A percentile compares a stretch with the other conserved stretches of the same genome.
These are phyloP conservation scores for Crypturellus tataupa DNA, from an alignment of 2,797 vertebrate species.

Conservation along the genomic window DNA sequence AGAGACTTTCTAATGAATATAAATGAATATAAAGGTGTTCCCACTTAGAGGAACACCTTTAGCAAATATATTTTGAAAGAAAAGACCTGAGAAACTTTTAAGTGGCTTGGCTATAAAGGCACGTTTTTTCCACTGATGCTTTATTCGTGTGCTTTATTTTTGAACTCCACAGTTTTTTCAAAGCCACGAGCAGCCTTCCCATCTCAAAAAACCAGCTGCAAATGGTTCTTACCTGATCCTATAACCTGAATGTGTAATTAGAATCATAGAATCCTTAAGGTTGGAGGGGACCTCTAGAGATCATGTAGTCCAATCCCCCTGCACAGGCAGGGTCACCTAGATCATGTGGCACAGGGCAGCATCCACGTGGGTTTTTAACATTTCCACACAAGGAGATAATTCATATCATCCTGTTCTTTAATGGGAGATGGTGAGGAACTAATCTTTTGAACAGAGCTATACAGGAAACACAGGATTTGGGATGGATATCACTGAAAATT, in stretches of 20 bases:
- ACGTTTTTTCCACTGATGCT: not conserved
- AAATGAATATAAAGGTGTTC: not conserved
- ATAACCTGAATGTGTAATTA: too few species aligned
- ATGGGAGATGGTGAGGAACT: not conserved
- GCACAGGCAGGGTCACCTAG: too few species aligned
- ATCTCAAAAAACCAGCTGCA: not conserved
- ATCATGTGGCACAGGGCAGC: too few species aligned
- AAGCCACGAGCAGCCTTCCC: too few species aligned
- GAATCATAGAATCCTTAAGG: too few species aligned
- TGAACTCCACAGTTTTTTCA: not conserved
- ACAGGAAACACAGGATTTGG: not conserved
- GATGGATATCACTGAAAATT: not conserved
- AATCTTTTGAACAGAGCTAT: not conserved
- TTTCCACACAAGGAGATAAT: too few species aligned
- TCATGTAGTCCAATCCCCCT: too few species aligned
- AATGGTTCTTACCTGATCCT: not conserved
- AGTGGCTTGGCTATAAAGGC: not conserved
- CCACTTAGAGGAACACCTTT: not conserved
- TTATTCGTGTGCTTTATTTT: not conserved
- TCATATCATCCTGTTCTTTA: not conserved
- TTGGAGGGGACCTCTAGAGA: too few species aligned
- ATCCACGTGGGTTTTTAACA: too few species aligned
- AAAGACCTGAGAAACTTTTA: not conserved
- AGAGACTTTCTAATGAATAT: not conserved
- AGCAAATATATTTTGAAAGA: too few species aligned